Conservation (phyloP, 2,888 invertebrate genomes). For the Clivina fossor region DNA sequence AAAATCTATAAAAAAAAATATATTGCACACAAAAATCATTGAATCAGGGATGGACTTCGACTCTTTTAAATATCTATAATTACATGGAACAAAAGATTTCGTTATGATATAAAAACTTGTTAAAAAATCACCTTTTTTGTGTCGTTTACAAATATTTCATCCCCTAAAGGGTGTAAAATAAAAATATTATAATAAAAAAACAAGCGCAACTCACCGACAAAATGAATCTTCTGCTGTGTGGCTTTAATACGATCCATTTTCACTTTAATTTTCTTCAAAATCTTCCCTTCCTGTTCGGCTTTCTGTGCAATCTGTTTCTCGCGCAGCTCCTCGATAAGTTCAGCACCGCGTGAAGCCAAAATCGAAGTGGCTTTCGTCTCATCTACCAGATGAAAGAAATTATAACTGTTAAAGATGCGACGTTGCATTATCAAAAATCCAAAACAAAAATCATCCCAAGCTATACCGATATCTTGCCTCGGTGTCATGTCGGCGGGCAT, state of each 20-base stretch:
- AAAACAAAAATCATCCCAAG: conserved; percentile 96
- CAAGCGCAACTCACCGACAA: conserved; percentile 79
- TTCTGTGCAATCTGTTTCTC: conserved; percentile 87
- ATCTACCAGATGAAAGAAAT: conserved; percentile 95
- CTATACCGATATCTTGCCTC: conserved; percentile 81
- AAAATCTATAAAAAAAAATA: too few relatives aligned
- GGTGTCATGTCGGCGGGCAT: too few relatives aligned
- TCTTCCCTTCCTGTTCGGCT: conserved; percentile 79
- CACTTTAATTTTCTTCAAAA: conserved; percentile 88
- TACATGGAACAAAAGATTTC: too few relatives aligned
- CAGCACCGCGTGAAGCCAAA: conserved; percentile 92
- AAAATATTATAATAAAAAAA: too few relatives aligned
- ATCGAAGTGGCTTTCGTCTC: conserved; percentile 95
- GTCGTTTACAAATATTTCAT: too few relatives aligned
- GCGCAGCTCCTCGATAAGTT: conserved; percentile 89
- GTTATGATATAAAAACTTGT: too few relatives aligned
- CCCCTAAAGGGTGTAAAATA: too few relatives aligned
- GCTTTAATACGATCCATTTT: conserved; percentile 97
- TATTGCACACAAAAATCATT: too few relatives aligned
- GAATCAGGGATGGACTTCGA: too few relatives aligned
- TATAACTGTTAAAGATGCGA: conserved; percentile 90
- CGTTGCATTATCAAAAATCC: conserved; percentile 89
- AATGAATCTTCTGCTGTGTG: conserved; percentile 87
- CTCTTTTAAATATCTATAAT: too few relatives aligned
- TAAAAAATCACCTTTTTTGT: too few relatives aligned